Percentiles rank a stretch among this genome's conserved stretches.
Evolutionary conservation across 2,113 vertebrate genomes (phyloP).

Genomic region (Artemisiospiza belli): DNA sequence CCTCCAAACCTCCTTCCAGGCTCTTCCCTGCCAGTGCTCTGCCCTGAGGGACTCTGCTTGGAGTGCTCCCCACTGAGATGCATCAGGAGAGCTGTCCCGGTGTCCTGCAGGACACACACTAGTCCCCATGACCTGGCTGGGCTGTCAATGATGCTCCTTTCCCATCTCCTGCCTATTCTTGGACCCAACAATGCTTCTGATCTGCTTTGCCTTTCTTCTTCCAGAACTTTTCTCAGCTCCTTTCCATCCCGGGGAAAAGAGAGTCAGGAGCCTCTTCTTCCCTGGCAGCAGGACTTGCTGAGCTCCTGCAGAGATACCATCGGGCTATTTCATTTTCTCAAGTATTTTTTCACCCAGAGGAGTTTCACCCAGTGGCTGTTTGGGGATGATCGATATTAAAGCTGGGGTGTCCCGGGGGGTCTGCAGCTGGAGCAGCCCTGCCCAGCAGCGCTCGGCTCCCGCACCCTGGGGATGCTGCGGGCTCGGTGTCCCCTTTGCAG

Average conservation of each 20-base stretch:
- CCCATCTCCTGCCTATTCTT: neutral
- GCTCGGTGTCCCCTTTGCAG: neutral
- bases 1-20: neutral
- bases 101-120: rapidly evolving
- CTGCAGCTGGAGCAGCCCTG: neutral
- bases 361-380: neutral
- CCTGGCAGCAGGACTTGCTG: neutral
- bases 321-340: rapidly evolving
- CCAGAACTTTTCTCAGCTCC: neutral
- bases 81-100: neutral
- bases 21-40: neutral
- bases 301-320: neutral
- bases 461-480: neutral
- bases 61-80: neutral
- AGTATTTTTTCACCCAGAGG: neutral
- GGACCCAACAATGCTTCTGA: neutral
- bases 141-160: neutral
- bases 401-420: neutral
- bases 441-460: neutral
- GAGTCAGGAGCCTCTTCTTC: neutral
- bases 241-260: neutral
- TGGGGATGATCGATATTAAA: neutral
- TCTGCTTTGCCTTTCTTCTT: neutral
- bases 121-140: neutral
- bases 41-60: rapidly evolving